Conservation (phyloP, 2,888 invertebrate species). For the Phrixothrix hirtus region DNA sequence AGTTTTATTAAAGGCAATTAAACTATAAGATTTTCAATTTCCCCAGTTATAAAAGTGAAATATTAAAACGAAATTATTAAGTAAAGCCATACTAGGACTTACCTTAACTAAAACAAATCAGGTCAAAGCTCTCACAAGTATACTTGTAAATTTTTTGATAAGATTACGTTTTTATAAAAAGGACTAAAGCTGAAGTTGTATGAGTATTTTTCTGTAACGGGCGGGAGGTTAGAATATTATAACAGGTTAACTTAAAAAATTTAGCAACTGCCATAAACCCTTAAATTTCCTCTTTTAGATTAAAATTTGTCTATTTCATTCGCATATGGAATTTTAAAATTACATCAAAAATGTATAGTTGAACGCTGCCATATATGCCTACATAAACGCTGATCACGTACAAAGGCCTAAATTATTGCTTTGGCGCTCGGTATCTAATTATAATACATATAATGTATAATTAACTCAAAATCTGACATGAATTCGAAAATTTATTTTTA, state of each 20-base stretch:
- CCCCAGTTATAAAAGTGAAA: slow-evolving; percentile 46
- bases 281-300: slow-evolving; percentile 3
- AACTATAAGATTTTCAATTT: slow-evolving; percentile 53
- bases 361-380: background rate
- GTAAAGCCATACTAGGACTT: too few species aligned
- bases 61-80: slow-evolving; percentile 35
- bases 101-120: too few species aligned
- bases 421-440: slow-evolving; percentile 3
- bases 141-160: too few species aligned
- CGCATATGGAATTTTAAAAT: slow-evolving; percentile 3
- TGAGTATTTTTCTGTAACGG: too few species aligned
- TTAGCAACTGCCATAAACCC: slow-evolving; percentile 10
- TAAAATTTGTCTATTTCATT: background rate
- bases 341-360: slow-evolving; percentile 5
- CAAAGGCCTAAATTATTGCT: slow-evolving; percentile 4
- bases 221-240: too few species aligned
- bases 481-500: slow-evolving; percentile 14
- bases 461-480: slow-evolving; percentile 7
- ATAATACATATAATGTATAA: slow-evolving; percentile 11
- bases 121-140: too few species aligned
- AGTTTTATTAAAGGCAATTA: slow-evolving; percentile 52
- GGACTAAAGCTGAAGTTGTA: too few species aligned
- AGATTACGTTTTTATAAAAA: too few species aligned
- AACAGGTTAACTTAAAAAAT: too few species aligned
- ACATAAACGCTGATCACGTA: slow-evolving; percentile 2